These are phyloP conservation scores for Neuroterus valhalla DNA, from an alignment of 1,140 invertebrate genomes.

Conservation along the genomic window DNA sequence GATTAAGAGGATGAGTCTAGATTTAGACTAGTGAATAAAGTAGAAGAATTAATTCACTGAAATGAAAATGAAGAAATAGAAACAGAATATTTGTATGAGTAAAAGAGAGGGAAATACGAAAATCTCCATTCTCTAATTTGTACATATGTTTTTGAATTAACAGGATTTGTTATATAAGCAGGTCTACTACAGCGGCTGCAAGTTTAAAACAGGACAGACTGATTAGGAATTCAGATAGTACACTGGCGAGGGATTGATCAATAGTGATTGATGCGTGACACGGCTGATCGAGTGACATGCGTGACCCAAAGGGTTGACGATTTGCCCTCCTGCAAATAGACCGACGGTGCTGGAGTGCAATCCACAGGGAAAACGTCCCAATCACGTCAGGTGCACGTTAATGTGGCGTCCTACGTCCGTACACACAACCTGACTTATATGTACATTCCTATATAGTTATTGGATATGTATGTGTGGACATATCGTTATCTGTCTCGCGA, in stretches of 20 bases:
- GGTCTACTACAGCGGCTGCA: no score
- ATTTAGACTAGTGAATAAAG: no score
- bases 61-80: no score
- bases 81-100: no score
- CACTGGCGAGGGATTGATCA: constrained; percentile 37
- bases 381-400: constrained; percentile 42
- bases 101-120: no score
- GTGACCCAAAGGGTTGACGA: constrained; percentile 55
- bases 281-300: constrained; percentile 48
- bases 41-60: no score
- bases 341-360: constrained; percentile 18
- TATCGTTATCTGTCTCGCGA: constrained; percentile 48
- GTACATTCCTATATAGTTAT: neutral
- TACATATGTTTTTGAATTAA: no score
- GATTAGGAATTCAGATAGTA: constrained; percentile 53
- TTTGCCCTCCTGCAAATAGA: constrained; percentile 50
- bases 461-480: constrained; percentile 37
- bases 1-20: no score
- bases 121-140: no score
- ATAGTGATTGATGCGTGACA: constrained; percentile 55
- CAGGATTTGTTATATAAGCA: no score
- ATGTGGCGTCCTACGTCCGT: constrained; percentile 31
- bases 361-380: constrained; percentile 46
- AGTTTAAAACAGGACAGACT: constrained; percentile 42
- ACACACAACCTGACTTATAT: neutral